Base-by-base conservation (phyloP, 1,140 invertebrate species). In the Elymnias hypermnestra region DNA sequence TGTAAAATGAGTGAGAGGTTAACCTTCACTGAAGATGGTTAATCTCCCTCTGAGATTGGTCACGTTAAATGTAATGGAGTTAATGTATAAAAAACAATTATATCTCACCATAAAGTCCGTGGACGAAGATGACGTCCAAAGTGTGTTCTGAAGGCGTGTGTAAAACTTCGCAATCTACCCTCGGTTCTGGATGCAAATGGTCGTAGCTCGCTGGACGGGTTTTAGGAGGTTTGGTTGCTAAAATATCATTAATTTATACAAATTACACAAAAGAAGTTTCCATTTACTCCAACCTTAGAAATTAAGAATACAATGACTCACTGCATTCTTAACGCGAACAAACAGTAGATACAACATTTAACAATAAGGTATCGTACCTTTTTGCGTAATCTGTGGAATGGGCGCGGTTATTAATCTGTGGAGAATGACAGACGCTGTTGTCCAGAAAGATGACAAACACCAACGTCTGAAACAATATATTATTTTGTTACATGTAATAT, bases 61-160 rank as follows among this genome's bases (percentile, higher is more conserved):
- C n/a, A n/a, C n/a, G n/a, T n/a, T n/a, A n/a, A n/a, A n/a, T n/a
- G n/a, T n/a, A n/a, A n/a, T n/a, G n/a, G n/a, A n/a, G n/a, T n/a
- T n/a, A n/a, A n/a, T n/a, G n/a, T n/a, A n/a, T n/a, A n/a, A n/a
- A n/a, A n/a, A 3, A 26, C 6, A 8, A 9, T 7, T 8, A 25
- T 3, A 10, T 9, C 59, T 60, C 49, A 85, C 83, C 83, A 55
- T 85, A 84, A 0, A 87, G 51, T 18, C 84, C 82, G 25, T 87
- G 84, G 2, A 87, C 81, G 21, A 87, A 85, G 15, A 87, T 76
- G 5, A 87, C 71, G 23, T 87, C 82, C 0, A 78, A 15, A 1
- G 50, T 58, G 5, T 63, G 72, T 0, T 48, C 38, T 0, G 43
- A 26, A 0, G 84, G 83, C 7, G 59, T 9, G 37, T 85, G 71